Conservation (phyloP, 2,113 vertebrate species). For the Crypturellus undulatus region DNA sequence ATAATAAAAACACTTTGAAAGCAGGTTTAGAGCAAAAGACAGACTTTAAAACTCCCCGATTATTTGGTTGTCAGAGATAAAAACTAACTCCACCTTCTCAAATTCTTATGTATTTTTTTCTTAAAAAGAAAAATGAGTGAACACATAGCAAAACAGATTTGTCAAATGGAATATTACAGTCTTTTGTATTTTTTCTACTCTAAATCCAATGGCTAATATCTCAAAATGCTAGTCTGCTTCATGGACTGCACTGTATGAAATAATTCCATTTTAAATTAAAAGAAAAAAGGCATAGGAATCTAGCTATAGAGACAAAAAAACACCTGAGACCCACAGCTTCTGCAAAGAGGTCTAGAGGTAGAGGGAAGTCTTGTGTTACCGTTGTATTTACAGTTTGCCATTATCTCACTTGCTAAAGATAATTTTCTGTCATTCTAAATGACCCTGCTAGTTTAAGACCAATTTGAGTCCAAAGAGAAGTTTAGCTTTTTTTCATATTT, state of each 20-base stretch:
- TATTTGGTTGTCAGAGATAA: neutral
- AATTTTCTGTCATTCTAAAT: constrained; percentile 4
- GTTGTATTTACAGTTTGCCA: neutral
- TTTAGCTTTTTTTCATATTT: neutral
- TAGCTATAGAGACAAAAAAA: neutral
- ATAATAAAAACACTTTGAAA: neutral
- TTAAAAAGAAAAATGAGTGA: neutral
- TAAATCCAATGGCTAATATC: neutral
- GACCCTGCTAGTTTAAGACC: neutral
- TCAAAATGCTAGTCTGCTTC: neutral
- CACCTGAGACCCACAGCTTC: neutral
- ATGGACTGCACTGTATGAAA: neutral
- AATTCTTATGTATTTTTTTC: neutral
- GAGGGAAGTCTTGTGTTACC: neutral
- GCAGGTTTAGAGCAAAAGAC: neutral
- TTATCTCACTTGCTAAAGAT: neutral
- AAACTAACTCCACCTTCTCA: neutral
- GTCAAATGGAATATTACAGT: neutral
- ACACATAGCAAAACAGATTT: neutral
- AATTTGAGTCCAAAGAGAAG: neutral
- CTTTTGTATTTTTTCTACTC: neutral
- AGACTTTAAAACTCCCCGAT: neutral
- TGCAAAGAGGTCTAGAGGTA: neutral
- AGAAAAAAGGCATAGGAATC: neutral
- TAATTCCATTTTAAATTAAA: neutral